Evolutionary conservation across 2,888 invertebrate species (phyloP), one percentile per base, ranked within the genome.

Genomic region (Drosophila atroscutellata): DNA sequence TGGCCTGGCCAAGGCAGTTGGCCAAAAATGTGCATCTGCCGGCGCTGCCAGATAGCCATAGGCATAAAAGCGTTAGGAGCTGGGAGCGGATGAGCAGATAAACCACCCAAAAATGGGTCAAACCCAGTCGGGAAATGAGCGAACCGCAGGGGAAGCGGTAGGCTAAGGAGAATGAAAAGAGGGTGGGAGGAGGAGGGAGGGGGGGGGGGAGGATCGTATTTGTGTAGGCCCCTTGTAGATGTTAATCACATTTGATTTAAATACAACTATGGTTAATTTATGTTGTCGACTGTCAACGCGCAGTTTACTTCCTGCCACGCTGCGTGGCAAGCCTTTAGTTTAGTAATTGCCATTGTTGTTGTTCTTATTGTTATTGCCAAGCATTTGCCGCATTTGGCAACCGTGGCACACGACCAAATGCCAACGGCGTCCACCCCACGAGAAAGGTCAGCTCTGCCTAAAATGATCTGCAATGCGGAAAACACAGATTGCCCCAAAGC

Each of bases 181-280:
- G 24, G 5, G 8, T n/a, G 0, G 15, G 0, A 28, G 26, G 15
- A n/a, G n/a, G n/a, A n/a, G 15, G 20, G 6, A 2, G 0, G 26
- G 3, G 13, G 6, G 15, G 2, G 37, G 1, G 26, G 7, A n/a
- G 15, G 18, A 32, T 32, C 72, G 51, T 42, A 68, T 57, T 71
- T 50, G 47, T 67, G 52, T 51, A 7, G 56, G 63, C 65, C 66
- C 42, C 65, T 73, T 82, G 81, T 82, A 89, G 86, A 86, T 86
- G 77, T 52, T 70, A 88, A 86, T 86, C 86, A 80, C 89, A 71
- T 88, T 88, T 90, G 90, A 86, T 86, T 86, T 86, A 88, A 86
- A 86, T 86, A 86, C 80, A 86, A 83, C 83, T 90, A 78, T 86
- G 86, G 86, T 81, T 86, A 90, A 86, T 86, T 90, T 90, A 88